phyloP scores from a whole-genome alignment of 2,888 invertebrate genomes.

The Rotaria macrura region DNA sequence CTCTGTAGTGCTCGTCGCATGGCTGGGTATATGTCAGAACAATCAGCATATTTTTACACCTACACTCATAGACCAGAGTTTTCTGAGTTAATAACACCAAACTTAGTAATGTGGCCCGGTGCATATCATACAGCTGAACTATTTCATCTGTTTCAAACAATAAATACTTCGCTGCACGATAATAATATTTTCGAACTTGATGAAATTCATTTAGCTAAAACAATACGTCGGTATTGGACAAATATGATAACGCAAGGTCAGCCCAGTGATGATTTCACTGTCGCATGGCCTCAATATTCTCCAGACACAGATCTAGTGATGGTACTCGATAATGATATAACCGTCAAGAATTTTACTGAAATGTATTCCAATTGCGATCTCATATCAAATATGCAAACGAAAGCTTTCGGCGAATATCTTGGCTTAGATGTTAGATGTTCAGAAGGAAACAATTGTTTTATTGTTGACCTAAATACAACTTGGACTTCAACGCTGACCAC shows the following conservation, averaged over 20 bases:
- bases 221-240: background rate
- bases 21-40: background rate
- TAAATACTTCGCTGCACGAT: background rate
- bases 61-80: background rate
- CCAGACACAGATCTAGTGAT: background rate
- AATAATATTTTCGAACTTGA: background rate
- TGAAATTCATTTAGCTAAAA: background rate
- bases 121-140: slow-evolving; percentile 1
- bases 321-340: background rate
- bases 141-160: background rate
- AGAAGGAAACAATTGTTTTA: background rate
- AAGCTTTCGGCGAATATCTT: background rate
- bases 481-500: too few relatives aligned
- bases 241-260: background rate
- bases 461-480: background rate
- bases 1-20: background rate
- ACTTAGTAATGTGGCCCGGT: background rate
- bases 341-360: background rate
- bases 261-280: background rate
- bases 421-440: background rate
- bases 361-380: background rate
- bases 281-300: background rate
- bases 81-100: background rate
- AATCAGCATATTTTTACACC: background rate
- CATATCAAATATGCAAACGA: background rate